Conservation (phyloP, 2,888 invertebrate species). For the Pycnomerus fuliginosus region DNA sequence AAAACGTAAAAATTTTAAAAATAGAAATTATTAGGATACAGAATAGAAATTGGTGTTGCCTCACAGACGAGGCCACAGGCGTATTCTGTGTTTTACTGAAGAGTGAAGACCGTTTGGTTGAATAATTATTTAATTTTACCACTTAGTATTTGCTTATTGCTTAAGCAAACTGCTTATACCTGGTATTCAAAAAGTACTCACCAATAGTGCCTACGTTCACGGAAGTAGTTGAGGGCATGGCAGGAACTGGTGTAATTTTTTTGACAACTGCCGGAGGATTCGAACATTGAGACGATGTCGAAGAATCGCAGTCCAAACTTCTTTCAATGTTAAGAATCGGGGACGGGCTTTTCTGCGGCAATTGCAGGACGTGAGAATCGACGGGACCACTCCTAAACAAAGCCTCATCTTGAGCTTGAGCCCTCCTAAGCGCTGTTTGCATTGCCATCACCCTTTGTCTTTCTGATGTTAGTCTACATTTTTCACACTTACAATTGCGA, state of each 20-base stretch:
- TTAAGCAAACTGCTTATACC: too few relatives aligned
- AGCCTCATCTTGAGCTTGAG: constrained; percentile 83
- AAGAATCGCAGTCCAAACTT: constrained; percentile 57
- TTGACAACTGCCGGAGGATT: constrained; percentile 53
- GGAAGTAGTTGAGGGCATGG: constrained; percentile 51
- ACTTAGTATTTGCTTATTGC: too few relatives aligned
- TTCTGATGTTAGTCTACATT: constrained; percentile 84
- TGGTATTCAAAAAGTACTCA: too few relatives aligned
- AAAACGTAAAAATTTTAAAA: too few relatives aligned
- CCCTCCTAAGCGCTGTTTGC: constrained; percentile 80
- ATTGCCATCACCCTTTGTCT: constrained; percentile 87
- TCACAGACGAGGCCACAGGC: too few relatives aligned
- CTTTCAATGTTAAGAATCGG: constrained; percentile 51
- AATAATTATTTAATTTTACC: too few relatives aligned
- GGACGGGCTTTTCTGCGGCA: constrained; percentile 43
- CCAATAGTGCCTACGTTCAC: constrained; percentile 42
- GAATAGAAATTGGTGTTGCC: too few relatives aligned
- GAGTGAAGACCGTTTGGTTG: too few relatives aligned
- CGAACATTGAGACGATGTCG: constrained; percentile 62
- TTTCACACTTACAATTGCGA: constrained; percentile 80
- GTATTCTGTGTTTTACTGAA: too few relatives aligned
- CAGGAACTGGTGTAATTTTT: constrained; percentile 53
- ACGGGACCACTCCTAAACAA: constrained; percentile 46
- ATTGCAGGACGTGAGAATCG: constrained; percentile 50
- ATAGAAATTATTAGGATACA: too few relatives aligned